A percentile compares a stretch with the other conserved stretches of the same genome.
phyloP scores from a whole-genome alignment of 2,113 vertebrate species.

The Bombycilla garrulus region DNA sequence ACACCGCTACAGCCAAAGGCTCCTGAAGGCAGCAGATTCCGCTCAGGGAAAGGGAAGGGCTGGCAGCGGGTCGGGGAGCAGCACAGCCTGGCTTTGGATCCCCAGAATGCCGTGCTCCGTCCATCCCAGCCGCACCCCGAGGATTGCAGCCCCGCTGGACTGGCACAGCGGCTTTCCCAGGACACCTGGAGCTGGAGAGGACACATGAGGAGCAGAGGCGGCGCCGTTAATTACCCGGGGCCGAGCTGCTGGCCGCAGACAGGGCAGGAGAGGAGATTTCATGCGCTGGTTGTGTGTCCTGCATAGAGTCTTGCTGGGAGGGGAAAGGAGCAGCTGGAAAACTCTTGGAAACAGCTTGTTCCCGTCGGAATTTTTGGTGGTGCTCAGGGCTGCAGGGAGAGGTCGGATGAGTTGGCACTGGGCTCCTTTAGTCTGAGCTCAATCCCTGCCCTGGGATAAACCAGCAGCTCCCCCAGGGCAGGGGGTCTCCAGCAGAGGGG shows the following conservation, averaged over 20 bases:
- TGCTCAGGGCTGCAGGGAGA: background rate
- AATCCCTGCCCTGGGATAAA: background rate
- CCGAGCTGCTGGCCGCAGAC: background rate
- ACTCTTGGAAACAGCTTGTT: background rate
- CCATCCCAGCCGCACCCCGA: background rate
- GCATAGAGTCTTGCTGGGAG: background rate
- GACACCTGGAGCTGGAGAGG: background rate
- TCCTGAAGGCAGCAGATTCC: too few species aligned
- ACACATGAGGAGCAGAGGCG: background rate
- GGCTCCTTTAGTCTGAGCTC: background rate
- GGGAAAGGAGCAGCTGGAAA: background rate
- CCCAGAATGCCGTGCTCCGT: background rate
- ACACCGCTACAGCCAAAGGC: too few species aligned
- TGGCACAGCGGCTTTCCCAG: conserved; percentile 4
- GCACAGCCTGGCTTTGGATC: background rate
- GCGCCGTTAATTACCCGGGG: background rate
- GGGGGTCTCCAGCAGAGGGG: background rate
- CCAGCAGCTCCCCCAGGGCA: background rate
- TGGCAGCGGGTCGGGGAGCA: background rate
- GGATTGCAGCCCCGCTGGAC: background rate
- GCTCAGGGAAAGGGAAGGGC: background rate
- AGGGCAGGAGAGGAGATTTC: background rate
- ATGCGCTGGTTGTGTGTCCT: background rate
- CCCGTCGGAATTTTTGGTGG: background rate
- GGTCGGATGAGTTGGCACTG: rapidly evolving